Evolutionary conservation across 2,888 invertebrate genomes (phyloP).

Genomic region (Eustalomyia histrio): DNA sequence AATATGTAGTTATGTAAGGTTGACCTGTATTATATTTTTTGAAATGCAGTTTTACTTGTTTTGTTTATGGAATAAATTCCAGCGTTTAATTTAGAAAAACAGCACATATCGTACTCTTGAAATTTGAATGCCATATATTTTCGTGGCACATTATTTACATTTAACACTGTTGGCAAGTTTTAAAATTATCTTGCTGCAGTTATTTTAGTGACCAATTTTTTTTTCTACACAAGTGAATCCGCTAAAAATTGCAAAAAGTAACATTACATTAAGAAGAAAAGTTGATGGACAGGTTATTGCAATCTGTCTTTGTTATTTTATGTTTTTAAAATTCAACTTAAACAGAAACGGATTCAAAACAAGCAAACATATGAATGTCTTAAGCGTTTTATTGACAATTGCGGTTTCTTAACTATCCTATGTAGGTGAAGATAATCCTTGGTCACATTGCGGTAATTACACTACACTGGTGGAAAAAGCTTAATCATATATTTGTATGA

Average conservation of each 20-base stretch:
- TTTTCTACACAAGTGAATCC: conserved; percentile 1
- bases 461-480: too few species aligned
- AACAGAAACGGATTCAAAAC: conserved; percentile 57
- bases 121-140: conserved; percentile 43
- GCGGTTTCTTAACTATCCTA: too few species aligned
- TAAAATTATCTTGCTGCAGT: conserved; percentile 41
- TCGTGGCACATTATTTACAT: background rate
- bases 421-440: too few species aligned
- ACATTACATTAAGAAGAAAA: conserved; percentile 41
- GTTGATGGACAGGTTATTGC: conserved; percentile 59
- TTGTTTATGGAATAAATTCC: conserved; percentile 3
- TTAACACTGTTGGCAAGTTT: conserved; percentile 29
- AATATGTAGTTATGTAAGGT: background rate
- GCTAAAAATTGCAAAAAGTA: background rate
- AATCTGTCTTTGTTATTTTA: conserved; percentile 4
- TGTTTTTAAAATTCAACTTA: conserved; percentile 21
- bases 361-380: conserved; percentile 19
- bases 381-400: too few species aligned
- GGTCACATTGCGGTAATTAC: too few species aligned
- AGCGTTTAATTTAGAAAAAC: conserved; percentile 14
- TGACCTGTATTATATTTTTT: background rate
- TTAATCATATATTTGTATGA: too few species aligned
- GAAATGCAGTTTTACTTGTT: conserved; percentile 9
- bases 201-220: conserved; percentile 40
- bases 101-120: conserved; percentile 9